Evolutionary conservation across 64 coral and sea anemone species (phyloP).

Genomic region (Stylophora pistillata): DNA sequence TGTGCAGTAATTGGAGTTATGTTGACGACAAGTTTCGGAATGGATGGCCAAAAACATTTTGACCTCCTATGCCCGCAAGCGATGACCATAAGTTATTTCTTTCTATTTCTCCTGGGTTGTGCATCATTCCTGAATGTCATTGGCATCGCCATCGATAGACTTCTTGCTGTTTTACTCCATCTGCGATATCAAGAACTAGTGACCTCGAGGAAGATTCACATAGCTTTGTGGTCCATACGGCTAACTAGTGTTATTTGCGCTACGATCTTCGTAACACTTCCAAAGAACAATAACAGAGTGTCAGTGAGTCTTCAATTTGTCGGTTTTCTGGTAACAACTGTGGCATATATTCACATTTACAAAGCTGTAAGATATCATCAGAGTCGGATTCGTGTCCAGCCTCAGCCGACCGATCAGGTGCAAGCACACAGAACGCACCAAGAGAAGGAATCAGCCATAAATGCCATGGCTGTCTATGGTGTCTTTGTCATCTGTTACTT

Average conservation of each 20-base stretch:
- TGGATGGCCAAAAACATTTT: not conserved
- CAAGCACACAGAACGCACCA: not conserved
- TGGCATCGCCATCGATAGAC: conserved; percentile 35
- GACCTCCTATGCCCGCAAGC: not conserved
- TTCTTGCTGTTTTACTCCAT: conserved; percentile 21
- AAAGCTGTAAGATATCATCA: conserved; percentile 20
- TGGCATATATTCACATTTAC: conserved; percentile 15
- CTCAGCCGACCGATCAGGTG: not conserved
- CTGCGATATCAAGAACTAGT: conserved; percentile 31
- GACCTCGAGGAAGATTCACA: not conserved
- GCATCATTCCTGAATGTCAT: not conserved
- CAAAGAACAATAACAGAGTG: not conserved
- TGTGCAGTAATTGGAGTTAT: not conserved
- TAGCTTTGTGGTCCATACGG: not conserved
- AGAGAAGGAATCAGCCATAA: not conserved
- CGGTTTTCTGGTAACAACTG: no score
- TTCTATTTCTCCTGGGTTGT: not conserved
- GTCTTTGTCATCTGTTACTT: conserved; percentile 4
- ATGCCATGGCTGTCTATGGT: not conserved
- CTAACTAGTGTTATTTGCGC: not conserved
- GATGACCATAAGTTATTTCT: not conserved
- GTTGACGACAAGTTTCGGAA: not conserved
- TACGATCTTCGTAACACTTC: not conserved
- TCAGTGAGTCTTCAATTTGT: not conserved
- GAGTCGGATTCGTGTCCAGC: conserved; percentile 13